Evolutionary conservation across 1,140 invertebrate genomes (phyloP).

Genomic region (Drosophila suzukii): DNA sequence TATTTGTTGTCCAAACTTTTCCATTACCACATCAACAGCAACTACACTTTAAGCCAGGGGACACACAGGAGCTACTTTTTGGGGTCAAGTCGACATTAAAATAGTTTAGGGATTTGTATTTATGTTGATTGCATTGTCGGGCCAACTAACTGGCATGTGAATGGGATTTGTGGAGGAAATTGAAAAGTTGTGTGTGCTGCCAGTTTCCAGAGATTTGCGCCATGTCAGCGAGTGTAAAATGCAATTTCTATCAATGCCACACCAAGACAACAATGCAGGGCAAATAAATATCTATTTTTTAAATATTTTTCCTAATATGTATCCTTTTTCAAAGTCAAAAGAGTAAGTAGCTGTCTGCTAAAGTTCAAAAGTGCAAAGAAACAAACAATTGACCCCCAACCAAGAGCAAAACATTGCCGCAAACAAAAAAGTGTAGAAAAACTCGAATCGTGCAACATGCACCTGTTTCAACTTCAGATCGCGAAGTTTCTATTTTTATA

Average conservation of each 20-base stretch:
- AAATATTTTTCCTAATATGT: background rate
- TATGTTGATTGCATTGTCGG: constrained; percentile 81
- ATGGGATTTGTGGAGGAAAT: constrained; percentile 52
- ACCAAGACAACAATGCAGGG: constrained; percentile 6
- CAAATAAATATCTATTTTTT: background rate
- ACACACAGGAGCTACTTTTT: constrained; percentile 26
- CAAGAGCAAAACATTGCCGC: constrained; percentile 33
- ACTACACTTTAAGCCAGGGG: constrained; percentile 18
- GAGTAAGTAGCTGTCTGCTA: constrained; percentile 24
- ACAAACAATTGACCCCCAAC: constrained; percentile 43
- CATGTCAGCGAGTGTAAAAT: constrained; percentile 56
- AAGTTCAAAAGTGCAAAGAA: constrained; percentile 52
- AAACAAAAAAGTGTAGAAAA: constrained; percentile 9
- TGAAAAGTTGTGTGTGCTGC: constrained; percentile 66
- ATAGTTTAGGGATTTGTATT: constrained; percentile 83
- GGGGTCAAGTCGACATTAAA: constrained; percentile 74
- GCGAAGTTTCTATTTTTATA: constrained; percentile 62
- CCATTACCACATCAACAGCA: constrained; percentile 61
- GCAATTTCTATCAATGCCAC: constrained; percentile 64
- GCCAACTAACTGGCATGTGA: constrained; percentile 58
- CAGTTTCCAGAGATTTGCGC: constrained; percentile 52
- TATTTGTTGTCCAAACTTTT: constrained; percentile 55
- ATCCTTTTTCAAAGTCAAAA: background rate
- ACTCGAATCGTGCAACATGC: constrained; percentile 41
- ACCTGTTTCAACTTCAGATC: constrained; percentile 74